phyloP scores from a whole-genome alignment of 2,113 vertebrate species.

The Hippocampus mohnikei region DNA sequence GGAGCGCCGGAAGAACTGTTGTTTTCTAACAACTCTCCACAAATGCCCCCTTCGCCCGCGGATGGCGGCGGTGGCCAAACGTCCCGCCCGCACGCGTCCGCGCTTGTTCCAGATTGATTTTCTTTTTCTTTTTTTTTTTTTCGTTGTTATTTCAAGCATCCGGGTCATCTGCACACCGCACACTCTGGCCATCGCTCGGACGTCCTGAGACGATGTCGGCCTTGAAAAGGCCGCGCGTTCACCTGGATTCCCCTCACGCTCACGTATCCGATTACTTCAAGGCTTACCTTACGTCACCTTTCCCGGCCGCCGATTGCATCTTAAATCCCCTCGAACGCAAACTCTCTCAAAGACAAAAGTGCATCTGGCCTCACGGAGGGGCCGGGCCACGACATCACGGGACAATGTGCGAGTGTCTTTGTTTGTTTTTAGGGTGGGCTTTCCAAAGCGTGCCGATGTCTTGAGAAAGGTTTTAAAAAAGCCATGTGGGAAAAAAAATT shows the following conservation, averaged over 20 bases:
- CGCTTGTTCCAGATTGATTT: slow-evolving; percentile 71
- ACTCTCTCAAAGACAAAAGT: slow-evolving; percentile 36
- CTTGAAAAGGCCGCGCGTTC: background rate
- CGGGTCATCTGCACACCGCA: background rate
- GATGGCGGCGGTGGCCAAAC: slow-evolving; percentile 33
- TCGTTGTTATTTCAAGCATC: slow-evolving; percentile 47
- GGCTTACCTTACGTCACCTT: background rate
- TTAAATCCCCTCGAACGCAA: slow-evolving; percentile 36
- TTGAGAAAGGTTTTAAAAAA: slow-evolving; percentile 51
- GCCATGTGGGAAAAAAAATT: slow-evolving; percentile 43
- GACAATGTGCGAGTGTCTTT: background rate
- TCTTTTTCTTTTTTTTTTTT: slow-evolving; percentile 25
- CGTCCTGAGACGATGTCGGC: background rate
- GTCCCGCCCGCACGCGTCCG: slow-evolving; percentile 81
- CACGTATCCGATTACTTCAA: background rate
- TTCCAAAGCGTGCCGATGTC: slow-evolving; percentile 34
- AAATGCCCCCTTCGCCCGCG: slow-evolving; percentile 65
- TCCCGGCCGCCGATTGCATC: background rate
- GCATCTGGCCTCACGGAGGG: slow-evolving; percentile 8
- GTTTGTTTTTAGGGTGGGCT: slow-evolving; percentile 20
- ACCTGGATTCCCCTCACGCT: background rate
- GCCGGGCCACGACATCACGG: slow-evolving; percentile 12
- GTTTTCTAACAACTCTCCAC: slow-evolving; percentile 79
- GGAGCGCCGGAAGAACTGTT: slow-evolving; percentile 69
- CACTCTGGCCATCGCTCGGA: background rate